phyloP scores from a whole-genome alignment of 1,140 invertebrate species.

The Pentalonia nigronervosa region DNA sequence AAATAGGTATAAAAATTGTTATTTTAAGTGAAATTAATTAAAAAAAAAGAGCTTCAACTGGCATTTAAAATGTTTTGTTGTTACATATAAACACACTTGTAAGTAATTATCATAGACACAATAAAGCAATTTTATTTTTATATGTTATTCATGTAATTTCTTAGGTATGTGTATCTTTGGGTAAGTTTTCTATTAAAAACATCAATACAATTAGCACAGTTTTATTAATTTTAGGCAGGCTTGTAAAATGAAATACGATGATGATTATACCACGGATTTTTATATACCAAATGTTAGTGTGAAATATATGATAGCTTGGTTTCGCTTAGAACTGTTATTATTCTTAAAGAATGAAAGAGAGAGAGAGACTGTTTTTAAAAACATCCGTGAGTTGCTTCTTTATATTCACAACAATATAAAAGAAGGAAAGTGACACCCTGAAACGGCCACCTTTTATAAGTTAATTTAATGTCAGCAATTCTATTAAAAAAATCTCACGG shows the following conservation, averaged over 20 bases:
- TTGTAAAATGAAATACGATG: neutral
- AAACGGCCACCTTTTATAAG: neutral
- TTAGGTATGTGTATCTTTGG: neutral
- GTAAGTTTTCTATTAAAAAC: neutral
- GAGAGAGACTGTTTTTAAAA: neutral
- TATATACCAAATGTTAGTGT: neutral
- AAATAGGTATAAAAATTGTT: too few relatives aligned
- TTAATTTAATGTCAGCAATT: conserved; percentile 34
- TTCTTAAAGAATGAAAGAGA: neutral
- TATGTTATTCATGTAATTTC: neutral
- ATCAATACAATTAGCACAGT: neutral
- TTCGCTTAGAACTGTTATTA: neutral
- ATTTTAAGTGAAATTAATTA: too few relatives aligned
- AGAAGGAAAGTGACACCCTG: conserved; percentile 10
- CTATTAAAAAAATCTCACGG: conserved; percentile 32
- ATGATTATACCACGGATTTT: neutral
- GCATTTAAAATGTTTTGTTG: too few relatives aligned
- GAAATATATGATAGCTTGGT: too few relatives aligned
- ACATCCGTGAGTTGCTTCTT: neutral
- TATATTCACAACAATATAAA: neutral
- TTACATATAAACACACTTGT: too few relatives aligned
- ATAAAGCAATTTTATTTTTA: too few relatives aligned
- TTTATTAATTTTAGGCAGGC: neutral
- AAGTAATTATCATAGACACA: too few relatives aligned
- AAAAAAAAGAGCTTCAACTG: too few relatives aligned